These are phyloP conservation scores for Cyanoderma ruficeps DNA, from an alignment of 2,113 vertebrate genomes.

Conservation along the genomic window DNA sequence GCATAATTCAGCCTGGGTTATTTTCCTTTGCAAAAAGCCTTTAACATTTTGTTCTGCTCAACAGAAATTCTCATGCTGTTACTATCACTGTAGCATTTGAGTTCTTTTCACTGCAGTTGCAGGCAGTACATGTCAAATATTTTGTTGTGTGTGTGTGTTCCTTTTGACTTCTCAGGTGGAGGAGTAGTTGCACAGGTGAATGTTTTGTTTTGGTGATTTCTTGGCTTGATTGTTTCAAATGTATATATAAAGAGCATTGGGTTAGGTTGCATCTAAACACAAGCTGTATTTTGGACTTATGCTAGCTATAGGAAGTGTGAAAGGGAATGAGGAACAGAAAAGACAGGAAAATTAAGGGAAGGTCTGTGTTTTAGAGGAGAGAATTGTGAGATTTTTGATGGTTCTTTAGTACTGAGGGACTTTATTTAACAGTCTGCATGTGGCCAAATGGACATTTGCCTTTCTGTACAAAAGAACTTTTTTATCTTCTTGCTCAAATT, in stretches of 20 bases:
- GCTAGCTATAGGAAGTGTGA: not conserved
- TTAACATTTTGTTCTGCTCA: not conserved
- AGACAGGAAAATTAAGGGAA: not conserved
- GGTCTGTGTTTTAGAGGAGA: not conserved
- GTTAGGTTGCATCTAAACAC: not conserved
- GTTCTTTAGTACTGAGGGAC: not conserved
- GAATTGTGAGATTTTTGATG: not conserved
- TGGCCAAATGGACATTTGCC: not conserved
- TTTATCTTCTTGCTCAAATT: not conserved
- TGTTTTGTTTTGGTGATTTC: not conserved
- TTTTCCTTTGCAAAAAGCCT: not conserved
- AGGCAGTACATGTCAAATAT: not conserved
- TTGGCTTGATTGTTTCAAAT: not conserved
- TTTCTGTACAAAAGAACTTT: not conserved
- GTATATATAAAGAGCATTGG: not conserved
- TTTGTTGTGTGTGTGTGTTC: not conserved
- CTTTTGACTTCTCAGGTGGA: not conserved
- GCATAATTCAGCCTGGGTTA: not conserved
- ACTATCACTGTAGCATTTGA: not conserved
- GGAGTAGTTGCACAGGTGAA: not conserved
- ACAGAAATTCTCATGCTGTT: not conserved
- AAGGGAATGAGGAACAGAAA: not conserved
- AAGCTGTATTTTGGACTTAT: not conserved
- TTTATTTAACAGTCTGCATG: not conserved
- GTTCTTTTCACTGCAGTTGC: not conserved